A percentile compares a stretch with the other conserved stretches of the same genome.
These are phyloP conservation scores for Trichogramma dendrolimi DNA, from an alignment of 2,888 invertebrate genomes.

Conservation along the genomic window DNA sequence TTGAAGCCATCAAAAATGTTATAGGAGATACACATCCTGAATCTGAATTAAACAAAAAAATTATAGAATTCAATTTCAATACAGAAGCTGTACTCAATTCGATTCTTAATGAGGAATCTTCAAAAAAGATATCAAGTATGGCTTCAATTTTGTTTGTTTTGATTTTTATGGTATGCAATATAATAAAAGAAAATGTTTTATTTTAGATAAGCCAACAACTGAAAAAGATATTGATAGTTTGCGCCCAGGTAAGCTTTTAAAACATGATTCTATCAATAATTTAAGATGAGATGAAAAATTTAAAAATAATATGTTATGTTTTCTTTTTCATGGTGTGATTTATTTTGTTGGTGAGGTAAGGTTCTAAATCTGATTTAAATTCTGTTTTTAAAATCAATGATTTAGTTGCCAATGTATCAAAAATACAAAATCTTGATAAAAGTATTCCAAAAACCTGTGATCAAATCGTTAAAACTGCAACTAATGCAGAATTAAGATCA, in stretches of 20 bases:
- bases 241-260: slow-evolving; percentile 20
- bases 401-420: slow-evolving; percentile 22
- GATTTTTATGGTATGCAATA: slow-evolving; percentile 7
- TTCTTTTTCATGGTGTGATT: slow-evolving; percentile 41
- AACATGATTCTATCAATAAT: slow-evolving; percentile 5
- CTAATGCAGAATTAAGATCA: slow-evolving; percentile 9
- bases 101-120: slow-evolving; percentile 59
- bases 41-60: slow-evolving; percentile 66
- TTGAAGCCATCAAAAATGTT: slow-evolving; percentile 76
- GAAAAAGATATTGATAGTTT: slow-evolving; percentile 6
- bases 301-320: slow-evolving; percentile 33
- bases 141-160: neutral
- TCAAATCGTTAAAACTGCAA: neutral
- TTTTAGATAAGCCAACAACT: slow-evolving; percentile 10
- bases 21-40: slow-evolving; percentile 75
- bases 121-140: slow-evolving; percentile 38
- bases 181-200: slow-evolving; percentile 1
- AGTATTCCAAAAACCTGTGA: neutral
- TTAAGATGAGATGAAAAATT: slow-evolving; percentile 18
- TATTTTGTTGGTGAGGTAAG: slow-evolving; percentile 49
- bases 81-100: slow-evolving; percentile 69
- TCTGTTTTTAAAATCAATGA: slow-evolving; percentile 21
- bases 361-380: slow-evolving; percentile 37
- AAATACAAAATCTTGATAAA: slow-evolving; percentile 4
- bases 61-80: slow-evolving; percentile 70